A percentile compares a stretch with the other conserved stretches of the same genome.
Conservation (phyloP, 1,140 invertebrate species). For the Gonatopus flavifemur region DNA sequence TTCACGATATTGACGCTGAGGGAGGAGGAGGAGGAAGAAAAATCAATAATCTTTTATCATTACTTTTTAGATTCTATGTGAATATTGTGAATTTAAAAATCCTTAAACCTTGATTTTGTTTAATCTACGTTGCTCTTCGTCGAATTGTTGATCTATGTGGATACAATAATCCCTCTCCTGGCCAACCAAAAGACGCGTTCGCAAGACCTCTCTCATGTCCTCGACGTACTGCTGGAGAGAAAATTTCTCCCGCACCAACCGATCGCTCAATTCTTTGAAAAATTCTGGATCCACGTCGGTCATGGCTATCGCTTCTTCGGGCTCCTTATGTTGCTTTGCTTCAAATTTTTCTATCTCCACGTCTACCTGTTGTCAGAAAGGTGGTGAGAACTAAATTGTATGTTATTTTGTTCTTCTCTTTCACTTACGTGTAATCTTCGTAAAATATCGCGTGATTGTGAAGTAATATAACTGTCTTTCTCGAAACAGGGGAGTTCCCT, state of each 20-base stretch:
- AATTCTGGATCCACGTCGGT: slow-evolving; percentile 65
- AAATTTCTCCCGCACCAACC: slow-evolving; percentile 58
- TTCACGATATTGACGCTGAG: slow-evolving; percentile 47
- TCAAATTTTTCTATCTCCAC: slow-evolving; percentile 24
- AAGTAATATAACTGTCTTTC: slow-evolving; percentile 6
- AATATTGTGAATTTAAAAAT: neutral
- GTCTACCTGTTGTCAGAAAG: slow-evolving; percentile 21
- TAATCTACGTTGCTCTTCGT: slow-evolving; percentile 60
- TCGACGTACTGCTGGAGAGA: slow-evolving; percentile 60
- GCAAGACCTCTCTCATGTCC: slow-evolving; percentile 60
- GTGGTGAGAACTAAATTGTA: neutral
- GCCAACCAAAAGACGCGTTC: slow-evolving; percentile 60
- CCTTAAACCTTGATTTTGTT: slow-evolving; percentile 56
- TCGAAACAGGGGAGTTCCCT: slow-evolving; percentile 5
- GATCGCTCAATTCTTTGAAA: slow-evolving; percentile 62
- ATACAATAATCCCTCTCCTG: slow-evolving; percentile 64
- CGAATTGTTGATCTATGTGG: slow-evolving; percentile 63
- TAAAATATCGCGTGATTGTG: slow-evolving; percentile 18
- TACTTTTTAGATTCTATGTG: neutral
- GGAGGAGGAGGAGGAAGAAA: neutral
- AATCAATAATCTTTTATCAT: neutral
- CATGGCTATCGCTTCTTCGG: slow-evolving; percentile 28
- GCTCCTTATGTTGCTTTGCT: slow-evolving; percentile 24
- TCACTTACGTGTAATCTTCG: slow-evolving; percentile 36
- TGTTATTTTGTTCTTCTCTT: neutral